Evolutionary conservation across 2,888 invertebrate genomes (phyloP).

Genomic region (Fragum fragum): DNA sequence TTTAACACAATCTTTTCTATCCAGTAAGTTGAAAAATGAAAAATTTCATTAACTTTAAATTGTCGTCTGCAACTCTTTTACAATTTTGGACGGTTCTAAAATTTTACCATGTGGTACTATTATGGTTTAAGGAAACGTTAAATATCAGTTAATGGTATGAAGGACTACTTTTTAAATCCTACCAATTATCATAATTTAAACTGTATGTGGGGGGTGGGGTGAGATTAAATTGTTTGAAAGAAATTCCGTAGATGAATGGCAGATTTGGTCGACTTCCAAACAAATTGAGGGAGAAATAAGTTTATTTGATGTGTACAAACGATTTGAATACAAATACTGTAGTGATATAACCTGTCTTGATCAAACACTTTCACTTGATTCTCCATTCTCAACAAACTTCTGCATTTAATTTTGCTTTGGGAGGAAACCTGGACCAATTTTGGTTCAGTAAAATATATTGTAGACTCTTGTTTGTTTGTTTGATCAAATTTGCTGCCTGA

Average conservation of each 20-base stretch:
- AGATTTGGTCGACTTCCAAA: conserved; percentile 22
- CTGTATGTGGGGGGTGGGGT: conserved; percentile 26
- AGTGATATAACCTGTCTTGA: conserved; percentile 2
- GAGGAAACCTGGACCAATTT: too few relatives aligned
- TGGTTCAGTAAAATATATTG: too few relatives aligned
- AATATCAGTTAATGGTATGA: background rate
- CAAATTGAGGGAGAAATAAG: conserved; percentile 19
- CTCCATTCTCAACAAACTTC: too few relatives aligned
- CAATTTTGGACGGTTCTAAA: too few relatives aligned
- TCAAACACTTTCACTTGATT: background rate
- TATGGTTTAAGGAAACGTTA: background rate
- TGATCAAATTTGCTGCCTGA: too few relatives aligned
- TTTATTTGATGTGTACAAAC: conserved; percentile 11
- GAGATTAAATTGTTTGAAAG: conserved; percentile 28
- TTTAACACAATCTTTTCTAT: too few relatives aligned
- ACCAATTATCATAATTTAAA: conserved; percentile 30
- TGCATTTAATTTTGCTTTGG: too few relatives aligned
- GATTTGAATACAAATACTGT: background rate
- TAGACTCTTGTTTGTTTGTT: too few relatives aligned
- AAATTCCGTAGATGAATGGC: conserved; percentile 11
- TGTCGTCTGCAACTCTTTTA: too few relatives aligned
- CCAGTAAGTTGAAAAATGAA: too few relatives aligned
- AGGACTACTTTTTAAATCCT: background rate
- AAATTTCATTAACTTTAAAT: too few relatives aligned
- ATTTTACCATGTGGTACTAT: too few relatives aligned